Evolutionary conservation across 2,888 invertebrate genomes (phyloP).

Genomic region (Bombyx huttoni): DNA sequence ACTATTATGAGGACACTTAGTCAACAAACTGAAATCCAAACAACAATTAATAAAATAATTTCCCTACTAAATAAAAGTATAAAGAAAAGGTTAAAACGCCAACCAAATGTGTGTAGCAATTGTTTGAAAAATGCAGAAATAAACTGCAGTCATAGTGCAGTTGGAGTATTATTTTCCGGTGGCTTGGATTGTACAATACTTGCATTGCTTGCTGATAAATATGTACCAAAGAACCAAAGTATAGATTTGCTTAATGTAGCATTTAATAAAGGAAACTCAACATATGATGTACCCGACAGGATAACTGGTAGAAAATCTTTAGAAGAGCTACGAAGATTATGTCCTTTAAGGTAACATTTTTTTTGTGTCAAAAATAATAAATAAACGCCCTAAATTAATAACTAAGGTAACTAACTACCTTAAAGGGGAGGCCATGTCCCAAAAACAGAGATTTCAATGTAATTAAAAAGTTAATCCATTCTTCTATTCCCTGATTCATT

Average conservation of each 20-base stretch:
- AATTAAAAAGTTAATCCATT: no score
- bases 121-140: constrained; percentile 49
- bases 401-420: no score
- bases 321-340: constrained; percentile 77
- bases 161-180: constrained; percentile 94
- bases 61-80: constrained; percentile 73
- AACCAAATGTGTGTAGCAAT: constrained; percentile 74
- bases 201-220: constrained; percentile 83
- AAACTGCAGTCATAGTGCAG: constrained; percentile 74
- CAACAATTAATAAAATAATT: constrained; percentile 58
- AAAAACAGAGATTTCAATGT: no score
- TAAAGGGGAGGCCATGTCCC: no score
- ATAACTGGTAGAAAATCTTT: constrained; percentile 81
- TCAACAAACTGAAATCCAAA: constrained; percentile 31
- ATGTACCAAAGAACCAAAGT: constrained; percentile 73
- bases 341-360: constrained; percentile 67
- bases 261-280: constrained; percentile 74
- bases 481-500: no score
- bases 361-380: not conserved
- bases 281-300: constrained; percentile 86
- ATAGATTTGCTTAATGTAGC: constrained; percentile 97
- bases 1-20: constrained; percentile 50
- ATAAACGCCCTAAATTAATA: not conserved
- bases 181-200: constrained; percentile 96
- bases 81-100: constrained; percentile 70